These are phyloP conservation scores for Lamprologus lemairii DNA, from an alignment of 2,113 vertebrate genomes.

Conservation along the genomic window DNA sequence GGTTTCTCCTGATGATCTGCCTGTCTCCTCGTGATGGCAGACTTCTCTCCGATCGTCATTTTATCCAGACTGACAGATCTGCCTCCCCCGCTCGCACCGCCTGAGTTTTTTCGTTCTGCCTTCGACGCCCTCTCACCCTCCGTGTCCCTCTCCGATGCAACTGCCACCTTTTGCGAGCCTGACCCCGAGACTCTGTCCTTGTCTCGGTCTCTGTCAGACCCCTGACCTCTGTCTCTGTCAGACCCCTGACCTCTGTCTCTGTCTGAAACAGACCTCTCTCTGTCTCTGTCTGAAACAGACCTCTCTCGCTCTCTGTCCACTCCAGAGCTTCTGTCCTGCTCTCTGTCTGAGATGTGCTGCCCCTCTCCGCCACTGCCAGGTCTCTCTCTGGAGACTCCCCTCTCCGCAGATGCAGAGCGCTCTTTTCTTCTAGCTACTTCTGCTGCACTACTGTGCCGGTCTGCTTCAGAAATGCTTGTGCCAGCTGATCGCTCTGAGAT, in stretches of 20 bases:
- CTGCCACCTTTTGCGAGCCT: constrained; percentile 2
- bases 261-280: constrained; percentile 23
- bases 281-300: constrained; percentile 1
- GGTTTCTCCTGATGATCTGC: constrained; percentile 38
- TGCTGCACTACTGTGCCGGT: background rate
- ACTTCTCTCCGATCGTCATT: constrained; percentile 60
- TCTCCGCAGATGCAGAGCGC: constrained; percentile 16
- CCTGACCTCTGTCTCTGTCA: background rate
- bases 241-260: background rate
- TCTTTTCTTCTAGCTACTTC: constrained; percentile 35
- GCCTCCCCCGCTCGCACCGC: background rate
- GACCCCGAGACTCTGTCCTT: background rate
- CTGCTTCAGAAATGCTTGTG: background rate
- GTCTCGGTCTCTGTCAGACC: constrained; percentile 19
- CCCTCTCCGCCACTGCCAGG: constrained; percentile 29
- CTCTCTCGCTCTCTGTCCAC: background rate
- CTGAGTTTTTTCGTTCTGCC: constrained; percentile 22
- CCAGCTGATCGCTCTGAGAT: constrained; percentile 28
- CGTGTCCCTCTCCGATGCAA: background rate
- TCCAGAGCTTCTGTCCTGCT: constrained; percentile 18
- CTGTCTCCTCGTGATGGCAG: background rate
- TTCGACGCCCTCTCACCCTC: constrained; percentile 14
- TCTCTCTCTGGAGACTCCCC: constrained; percentile 32
- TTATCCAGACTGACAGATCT: constrained; percentile 61
- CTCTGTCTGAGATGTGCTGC: constrained; percentile 18